phyloP scores from a whole-genome alignment of 2,113 vertebrate genomes.

The Haplotaxodon microlepis region DNA sequence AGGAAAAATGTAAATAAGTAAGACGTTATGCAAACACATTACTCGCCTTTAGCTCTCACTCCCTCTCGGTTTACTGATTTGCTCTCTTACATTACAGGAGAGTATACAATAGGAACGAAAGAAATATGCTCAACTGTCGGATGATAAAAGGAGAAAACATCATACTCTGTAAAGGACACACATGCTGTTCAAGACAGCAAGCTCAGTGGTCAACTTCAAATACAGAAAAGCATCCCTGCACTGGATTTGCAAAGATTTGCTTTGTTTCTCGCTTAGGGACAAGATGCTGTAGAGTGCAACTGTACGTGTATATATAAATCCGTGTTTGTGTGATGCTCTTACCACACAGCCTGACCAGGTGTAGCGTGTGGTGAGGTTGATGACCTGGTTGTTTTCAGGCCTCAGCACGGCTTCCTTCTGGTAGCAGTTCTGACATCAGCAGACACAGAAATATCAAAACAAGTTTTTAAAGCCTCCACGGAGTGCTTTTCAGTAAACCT shows the following conservation, averaged over 20 bases:
- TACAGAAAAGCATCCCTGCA: neutral
- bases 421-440: slow-evolving; percentile 76
- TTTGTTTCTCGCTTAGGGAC: neutral
- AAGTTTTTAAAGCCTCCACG: neutral
- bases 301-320: neutral
- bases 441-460: neutral
- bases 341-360: slow-evolving; percentile 92
- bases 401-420: slow-evolving; percentile 87
- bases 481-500: neutral
- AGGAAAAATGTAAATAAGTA: slow-evolving; percentile 10
- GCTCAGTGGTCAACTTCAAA: neutral
- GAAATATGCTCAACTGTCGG: neutral
- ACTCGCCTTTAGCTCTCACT: slow-evolving; percentile 8
- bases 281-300: neutral
- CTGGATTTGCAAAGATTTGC: neutral
- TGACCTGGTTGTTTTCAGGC: slow-evolving; percentile 91
- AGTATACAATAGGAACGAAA: neutral
- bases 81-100: neutral
- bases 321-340: slow-evolving; percentile 16
- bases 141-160: neutral
- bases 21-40: slow-evolving; percentile 21
- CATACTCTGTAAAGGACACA: neutral
- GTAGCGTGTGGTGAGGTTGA: slow-evolving; percentile 89
- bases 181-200: neutral
- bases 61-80: neutral